Evolutionary conservation across 2,113 vertebrate species (phyloP).

Genomic region (Ardeotis arabs): DNA sequence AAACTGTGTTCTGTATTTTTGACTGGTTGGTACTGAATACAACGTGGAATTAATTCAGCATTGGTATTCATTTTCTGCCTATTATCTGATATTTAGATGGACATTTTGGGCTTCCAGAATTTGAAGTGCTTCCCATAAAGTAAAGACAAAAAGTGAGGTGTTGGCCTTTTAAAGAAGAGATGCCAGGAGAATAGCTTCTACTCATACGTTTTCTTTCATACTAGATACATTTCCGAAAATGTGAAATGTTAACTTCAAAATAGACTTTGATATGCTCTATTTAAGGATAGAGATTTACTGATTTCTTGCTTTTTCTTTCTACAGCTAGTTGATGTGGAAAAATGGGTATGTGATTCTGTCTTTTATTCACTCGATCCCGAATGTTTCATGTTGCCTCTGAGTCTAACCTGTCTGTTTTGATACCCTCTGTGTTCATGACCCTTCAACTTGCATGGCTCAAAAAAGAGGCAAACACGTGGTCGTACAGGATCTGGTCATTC

Average conservation of each 20-base stretch:
- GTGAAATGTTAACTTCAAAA: conserved; percentile 22
- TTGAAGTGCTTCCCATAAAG: neutral
- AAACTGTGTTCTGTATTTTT: neutral
- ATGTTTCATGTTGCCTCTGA: conserved; percentile 62
- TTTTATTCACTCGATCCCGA: conserved; percentile 66
- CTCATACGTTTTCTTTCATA: neutral
- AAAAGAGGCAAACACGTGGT: neutral
- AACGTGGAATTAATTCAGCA: neutral
- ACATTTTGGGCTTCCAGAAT: neutral
- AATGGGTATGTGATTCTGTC: conserved; percentile 84
- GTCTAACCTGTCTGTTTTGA: conserved; percentile 69
- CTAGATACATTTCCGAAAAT: neutral
- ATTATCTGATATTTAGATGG: neutral
- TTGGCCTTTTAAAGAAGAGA: neutral
- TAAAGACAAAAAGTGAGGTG: neutral
- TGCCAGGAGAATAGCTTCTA: neutral
- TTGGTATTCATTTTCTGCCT: neutral
- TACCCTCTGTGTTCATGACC: conserved; percentile 56
- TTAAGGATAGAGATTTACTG: conserved; percentile 61
- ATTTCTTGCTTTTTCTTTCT: conserved; percentile 80
- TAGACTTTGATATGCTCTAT: conserved; percentile 1
- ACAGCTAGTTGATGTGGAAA: conserved; percentile 89
- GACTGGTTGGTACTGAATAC: neutral
- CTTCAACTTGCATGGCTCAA: conserved; percentile 63
- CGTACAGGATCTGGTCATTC: neutral